These are phyloP conservation scores for Keiferia lycopersicella DNA, from an alignment of 2,888 invertebrate species.

Conservation along the genomic window DNA sequence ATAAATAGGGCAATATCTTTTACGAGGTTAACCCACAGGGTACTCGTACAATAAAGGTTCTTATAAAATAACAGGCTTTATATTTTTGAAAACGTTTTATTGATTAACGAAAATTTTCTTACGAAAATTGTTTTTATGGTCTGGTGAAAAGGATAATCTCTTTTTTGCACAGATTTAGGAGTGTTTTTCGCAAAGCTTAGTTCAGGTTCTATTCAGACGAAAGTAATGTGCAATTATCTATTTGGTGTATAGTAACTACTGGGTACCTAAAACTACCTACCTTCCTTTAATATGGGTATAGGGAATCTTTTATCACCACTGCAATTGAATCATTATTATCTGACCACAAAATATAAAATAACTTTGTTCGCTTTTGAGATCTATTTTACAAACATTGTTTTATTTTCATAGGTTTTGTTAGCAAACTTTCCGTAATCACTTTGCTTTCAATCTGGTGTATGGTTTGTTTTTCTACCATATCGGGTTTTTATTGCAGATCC, in stretches of 20 bases:
- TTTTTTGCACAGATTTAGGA: too few relatives aligned
- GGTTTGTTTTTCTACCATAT: not conserved
- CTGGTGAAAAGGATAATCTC: too few relatives aligned
- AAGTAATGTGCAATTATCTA: too few relatives aligned
- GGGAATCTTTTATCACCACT: too few relatives aligned
- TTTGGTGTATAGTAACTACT: too few relatives aligned
- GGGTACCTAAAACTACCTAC: too few relatives aligned
- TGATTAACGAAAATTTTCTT: not conserved
- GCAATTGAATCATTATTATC: not conserved
- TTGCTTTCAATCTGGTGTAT: constrained; percentile 1
- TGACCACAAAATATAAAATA: not conserved
- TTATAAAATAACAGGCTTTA: not conserved
- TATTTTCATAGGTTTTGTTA: constrained; percentile 9
- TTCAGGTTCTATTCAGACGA: too few relatives aligned
- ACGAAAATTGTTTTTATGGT: too few relatives aligned
- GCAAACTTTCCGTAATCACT: not conserved
- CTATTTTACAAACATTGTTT: not conserved
- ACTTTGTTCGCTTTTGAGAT: not conserved
- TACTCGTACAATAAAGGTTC: constrained; percentile 8
- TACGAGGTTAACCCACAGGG: constrained; percentile 8
- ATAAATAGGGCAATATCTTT: constrained; percentile 12
- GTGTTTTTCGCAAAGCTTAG: too few relatives aligned
- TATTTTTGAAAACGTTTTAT: not conserved
- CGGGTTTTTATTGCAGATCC: not conserved
- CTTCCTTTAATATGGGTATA: too few relatives aligned